phyloP scores from a whole-genome alignment of 2,888 invertebrate species.

The Dendrolimus pini region DNA sequence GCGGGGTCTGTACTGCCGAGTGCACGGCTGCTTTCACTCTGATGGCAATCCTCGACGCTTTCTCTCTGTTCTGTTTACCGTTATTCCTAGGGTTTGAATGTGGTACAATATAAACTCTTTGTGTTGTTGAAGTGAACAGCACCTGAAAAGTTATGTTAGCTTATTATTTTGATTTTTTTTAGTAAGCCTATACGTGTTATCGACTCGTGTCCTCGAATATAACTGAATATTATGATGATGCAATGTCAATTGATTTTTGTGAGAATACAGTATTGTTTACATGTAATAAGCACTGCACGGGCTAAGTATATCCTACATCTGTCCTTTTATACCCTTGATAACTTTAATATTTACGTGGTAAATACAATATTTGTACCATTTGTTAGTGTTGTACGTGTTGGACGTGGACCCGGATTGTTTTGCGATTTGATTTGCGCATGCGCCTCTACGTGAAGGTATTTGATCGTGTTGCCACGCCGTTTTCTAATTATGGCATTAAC shows the following conservation, averaged over 20 bases:
- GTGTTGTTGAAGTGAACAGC: constrained; percentile 3
- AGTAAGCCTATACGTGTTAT: constrained; percentile 29
- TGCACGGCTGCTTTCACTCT: constrained; percentile 54
- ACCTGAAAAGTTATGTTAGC: neutral
- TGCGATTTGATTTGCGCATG: constrained; percentile 32
- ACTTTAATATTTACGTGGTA: neutral
- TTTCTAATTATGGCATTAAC: constrained; percentile 33
- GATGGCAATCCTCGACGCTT: constrained; percentile 63
- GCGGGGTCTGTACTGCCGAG: constrained; percentile 45
- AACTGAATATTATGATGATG: constrained; percentile 30
- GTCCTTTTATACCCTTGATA: neutral
- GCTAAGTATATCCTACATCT: neutral
- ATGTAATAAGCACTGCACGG: neutral
- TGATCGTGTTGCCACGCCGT: constrained; percentile 23
- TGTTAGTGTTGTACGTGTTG: neutral
- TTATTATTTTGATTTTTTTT: neutral
- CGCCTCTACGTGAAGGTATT: constrained; percentile 31
- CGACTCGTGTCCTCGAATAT: constrained; percentile 25
- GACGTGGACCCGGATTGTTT: constrained; percentile 18
- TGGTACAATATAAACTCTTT: constrained; percentile 18
- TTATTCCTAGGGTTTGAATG: constrained; percentile 44
- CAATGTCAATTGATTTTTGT: constrained; percentile 18
- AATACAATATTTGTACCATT: neutral
- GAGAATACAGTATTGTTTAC: neutral
- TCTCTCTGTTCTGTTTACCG: constrained; percentile 60